Evolutionary conservation across 2,113 vertebrate genomes (phyloP).

Genomic region (Micromys minutus): DNA sequence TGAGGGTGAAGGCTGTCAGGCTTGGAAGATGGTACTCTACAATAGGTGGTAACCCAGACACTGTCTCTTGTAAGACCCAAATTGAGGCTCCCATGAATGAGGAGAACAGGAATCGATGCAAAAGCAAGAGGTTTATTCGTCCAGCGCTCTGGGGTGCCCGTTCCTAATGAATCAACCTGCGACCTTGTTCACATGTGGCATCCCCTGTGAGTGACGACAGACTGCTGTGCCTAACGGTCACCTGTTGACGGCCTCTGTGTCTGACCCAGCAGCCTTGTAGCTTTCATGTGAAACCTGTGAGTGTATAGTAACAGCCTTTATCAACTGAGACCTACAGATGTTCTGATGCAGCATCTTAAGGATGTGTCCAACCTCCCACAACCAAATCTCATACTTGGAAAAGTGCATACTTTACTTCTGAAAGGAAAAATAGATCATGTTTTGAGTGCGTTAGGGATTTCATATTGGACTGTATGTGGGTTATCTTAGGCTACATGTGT

Average conservation of each 20-base stretch:
- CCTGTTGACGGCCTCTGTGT: not conserved
- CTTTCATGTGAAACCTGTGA: not conserved
- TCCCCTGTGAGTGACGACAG: fast-evolving
- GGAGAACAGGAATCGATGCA: too few species aligned
- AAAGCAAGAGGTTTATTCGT: too few species aligned
- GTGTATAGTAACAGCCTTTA: not conserved
- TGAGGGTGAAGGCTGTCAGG: too few species aligned
- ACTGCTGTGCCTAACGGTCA: too few species aligned
- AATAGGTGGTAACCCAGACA: fast-evolving
- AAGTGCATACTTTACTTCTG: not conserved
- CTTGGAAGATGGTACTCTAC: not conserved
- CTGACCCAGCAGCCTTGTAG: not conserved
- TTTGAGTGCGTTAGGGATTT: not conserved
- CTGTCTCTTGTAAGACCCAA: too few species aligned
- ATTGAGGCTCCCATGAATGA: too few species aligned
- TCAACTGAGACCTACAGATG: not conserved
- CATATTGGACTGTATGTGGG: too few species aligned
- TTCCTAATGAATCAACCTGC: not conserved
- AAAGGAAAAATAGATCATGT: not conserved
- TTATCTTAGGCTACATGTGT: not conserved
- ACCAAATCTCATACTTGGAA: not conserved
- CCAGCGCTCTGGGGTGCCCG: too few species aligned
- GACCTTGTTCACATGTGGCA: fast-evolving
- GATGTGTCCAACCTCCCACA: not conserved
- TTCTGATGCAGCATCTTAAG: not conserved